phyloP scores from a whole-genome alignment of 2,888 invertebrate species.

The Lycaena phlaeas region DNA sequence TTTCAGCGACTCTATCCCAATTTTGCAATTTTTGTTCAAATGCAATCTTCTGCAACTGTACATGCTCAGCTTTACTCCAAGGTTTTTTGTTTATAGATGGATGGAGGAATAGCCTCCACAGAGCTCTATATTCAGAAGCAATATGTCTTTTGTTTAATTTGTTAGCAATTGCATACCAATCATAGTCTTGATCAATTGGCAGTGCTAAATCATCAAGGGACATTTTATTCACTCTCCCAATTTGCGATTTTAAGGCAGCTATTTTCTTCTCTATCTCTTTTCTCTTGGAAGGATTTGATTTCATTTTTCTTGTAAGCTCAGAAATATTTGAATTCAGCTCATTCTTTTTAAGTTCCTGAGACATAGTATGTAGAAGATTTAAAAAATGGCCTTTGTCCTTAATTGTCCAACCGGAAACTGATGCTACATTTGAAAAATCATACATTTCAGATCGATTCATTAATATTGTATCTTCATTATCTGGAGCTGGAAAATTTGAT shows the following conservation, averaged over 20 bases:
- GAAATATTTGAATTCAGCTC: constrained; percentile 31
- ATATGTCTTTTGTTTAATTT: constrained; percentile 70
- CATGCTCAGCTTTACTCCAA: constrained; percentile 44
- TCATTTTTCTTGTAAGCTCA: constrained; percentile 25
- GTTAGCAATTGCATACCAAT: constrained; percentile 72
- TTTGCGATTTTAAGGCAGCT: constrained; percentile 22
- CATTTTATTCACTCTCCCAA: constrained; percentile 28
- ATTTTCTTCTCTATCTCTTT: constrained; percentile 21
- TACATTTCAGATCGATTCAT: constrained; percentile 44
- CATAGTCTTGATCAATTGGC: constrained; percentile 57
- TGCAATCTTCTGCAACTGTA: constrained; percentile 35
- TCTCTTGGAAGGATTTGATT: constrained; percentile 14
- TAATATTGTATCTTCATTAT: constrained; percentile 74
- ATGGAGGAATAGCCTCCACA: constrained; percentile 82
- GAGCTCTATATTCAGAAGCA: constrained; percentile 75
- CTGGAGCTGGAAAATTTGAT: constrained; percentile 58
- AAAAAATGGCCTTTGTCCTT: constrained; percentile 71
- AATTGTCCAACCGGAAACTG: constrained; percentile 68
- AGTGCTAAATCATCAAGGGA: constrained; percentile 37
- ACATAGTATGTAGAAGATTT: constrained; percentile 53
- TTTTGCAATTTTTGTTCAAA: constrained; percentile 60
- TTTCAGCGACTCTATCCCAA: constrained; percentile 77
- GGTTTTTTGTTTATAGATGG: constrained; percentile 74
- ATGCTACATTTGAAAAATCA: constrained; percentile 57
- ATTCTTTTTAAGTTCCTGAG: constrained; percentile 29